A percentile compares a stretch with the other conserved stretches of the same genome.
Conservation (phyloP, 2,797 vertebrate species). For the Graptemys geographica region DNA sequence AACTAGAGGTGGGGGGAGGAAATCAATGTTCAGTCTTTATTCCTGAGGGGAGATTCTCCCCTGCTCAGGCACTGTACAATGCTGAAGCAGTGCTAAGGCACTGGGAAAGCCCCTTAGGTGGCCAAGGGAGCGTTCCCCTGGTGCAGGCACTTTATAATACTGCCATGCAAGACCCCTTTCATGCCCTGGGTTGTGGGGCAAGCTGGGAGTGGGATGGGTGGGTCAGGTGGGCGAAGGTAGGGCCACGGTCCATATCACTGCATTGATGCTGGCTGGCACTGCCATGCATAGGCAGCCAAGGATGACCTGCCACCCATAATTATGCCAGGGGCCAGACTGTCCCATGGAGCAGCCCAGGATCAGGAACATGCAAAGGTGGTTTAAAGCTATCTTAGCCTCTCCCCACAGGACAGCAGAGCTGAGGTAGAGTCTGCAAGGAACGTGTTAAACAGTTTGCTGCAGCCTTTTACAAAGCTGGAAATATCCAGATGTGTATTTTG, state of each 20-base stretch:
- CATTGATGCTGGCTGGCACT: fast-evolving
- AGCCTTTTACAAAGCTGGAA: constrained; percentile 34
- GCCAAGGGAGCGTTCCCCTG: not conserved
- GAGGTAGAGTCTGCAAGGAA: not conserved
- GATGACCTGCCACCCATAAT: not conserved
- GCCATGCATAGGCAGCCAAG: not conserved
- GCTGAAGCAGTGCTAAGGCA: not conserved
- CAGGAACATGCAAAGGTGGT: not conserved
- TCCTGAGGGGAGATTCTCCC: not conserved
- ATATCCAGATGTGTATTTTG: constrained; percentile 46
- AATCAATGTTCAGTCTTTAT: not conserved
- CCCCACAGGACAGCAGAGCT: not conserved
- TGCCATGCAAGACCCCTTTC: not conserved
- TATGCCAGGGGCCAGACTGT: not conserved
- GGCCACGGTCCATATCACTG: fast-evolving
- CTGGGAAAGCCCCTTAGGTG: not conserved
- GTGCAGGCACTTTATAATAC: not conserved
- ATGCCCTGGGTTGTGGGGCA: not conserved
- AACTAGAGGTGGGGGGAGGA: not conserved
- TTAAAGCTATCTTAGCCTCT: not conserved
- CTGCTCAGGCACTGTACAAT: fast-evolving
- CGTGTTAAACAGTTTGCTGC: not conserved
- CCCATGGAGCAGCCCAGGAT: not conserved
- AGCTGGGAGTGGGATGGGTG: fast-evolving
- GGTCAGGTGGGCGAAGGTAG: not conserved